phyloP scores from a whole-genome alignment of 1,140 invertebrate species.

The Leptopilina boulardi region DNA sequence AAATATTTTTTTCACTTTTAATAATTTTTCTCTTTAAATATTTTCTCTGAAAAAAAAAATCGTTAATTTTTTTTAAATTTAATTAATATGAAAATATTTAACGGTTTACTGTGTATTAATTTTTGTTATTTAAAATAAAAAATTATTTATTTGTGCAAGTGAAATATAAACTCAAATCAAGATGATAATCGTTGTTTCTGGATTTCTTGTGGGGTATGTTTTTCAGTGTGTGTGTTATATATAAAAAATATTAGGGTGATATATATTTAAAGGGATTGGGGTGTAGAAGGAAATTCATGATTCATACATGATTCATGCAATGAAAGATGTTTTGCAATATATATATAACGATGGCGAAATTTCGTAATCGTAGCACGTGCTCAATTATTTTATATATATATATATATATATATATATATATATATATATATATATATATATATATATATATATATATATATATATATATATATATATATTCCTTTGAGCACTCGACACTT shows the following conservation, averaged over 20 bases:
- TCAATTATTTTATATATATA: no score
- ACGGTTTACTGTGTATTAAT: no score
- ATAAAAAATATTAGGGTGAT: conserved; percentile 33
- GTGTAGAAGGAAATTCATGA: conserved; percentile 33
- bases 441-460: no score
- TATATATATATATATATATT: no score
- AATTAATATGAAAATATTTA: no score
- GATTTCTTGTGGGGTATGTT: conserved; percentile 81
- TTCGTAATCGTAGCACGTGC: conserved; percentile 12
- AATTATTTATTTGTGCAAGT: conserved; percentile 22
- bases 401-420: no score
- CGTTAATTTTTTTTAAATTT: no score
- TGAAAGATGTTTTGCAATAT: conserved; percentile 24
- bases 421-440: no score
- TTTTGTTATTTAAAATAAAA: conserved; percentile 15
- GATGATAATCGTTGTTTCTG: conserved; percentile 82
- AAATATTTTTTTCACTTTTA: background rate
- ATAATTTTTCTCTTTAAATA: background rate
- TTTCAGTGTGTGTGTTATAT: conserved; percentile 39
- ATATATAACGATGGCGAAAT: conserved; percentile 30
- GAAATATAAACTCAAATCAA: conserved; percentile 46
- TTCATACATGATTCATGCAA: conserved; percentile 39
- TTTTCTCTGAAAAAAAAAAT: background rate
- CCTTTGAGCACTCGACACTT: conserved; percentile 26
- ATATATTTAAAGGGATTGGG: conserved; percentile 28